A percentile compares a stretch with the other conserved stretches of the same genome.
phyloP scores from a whole-genome alignment of 2,888 invertebrate species.

The Metallyticus violacea region DNA sequence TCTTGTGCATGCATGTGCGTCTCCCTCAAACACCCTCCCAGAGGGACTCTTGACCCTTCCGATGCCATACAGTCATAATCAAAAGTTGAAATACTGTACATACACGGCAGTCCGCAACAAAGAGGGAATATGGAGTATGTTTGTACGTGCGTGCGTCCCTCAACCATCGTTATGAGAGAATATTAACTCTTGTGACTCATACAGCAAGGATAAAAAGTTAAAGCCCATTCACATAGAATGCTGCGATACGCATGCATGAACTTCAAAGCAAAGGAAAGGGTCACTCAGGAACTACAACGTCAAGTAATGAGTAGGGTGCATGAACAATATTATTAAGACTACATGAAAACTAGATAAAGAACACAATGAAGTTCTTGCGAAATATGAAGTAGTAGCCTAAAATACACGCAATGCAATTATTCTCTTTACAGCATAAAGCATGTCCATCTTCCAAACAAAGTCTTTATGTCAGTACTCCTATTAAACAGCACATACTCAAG shows the following conservation, averaged over 20 bases:
- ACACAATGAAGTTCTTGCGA: not conserved
- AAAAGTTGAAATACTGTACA: not conserved
- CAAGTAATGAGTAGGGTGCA: not conserved
- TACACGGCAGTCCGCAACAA: not conserved
- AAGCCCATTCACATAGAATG: not conserved
- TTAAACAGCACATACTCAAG: too few species aligned
- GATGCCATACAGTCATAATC: not conserved
- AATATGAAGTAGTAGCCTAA: not conserved
- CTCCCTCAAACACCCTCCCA: not conserved
- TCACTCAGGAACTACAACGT: not conserved
- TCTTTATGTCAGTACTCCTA: too few species aligned
- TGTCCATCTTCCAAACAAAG: too few species aligned
- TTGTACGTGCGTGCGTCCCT: not conserved
- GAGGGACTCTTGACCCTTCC: conserved; percentile 4
- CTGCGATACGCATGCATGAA: not conserved
- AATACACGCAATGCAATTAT: not conserved
- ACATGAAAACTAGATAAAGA: not conserved
- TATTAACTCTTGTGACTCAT: not conserved
- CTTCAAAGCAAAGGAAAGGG: not conserved
- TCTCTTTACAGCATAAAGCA: not conserved
- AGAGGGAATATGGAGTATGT: not conserved
- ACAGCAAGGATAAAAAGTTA: not conserved
- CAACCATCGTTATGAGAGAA: not conserved
- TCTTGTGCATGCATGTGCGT: not conserved
- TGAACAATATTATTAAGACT: not conserved